These are phyloP conservation scores for Sarcophaga peregrina DNA, from an alignment of 1,140 invertebrate species.

Conservation along the genomic window DNA sequence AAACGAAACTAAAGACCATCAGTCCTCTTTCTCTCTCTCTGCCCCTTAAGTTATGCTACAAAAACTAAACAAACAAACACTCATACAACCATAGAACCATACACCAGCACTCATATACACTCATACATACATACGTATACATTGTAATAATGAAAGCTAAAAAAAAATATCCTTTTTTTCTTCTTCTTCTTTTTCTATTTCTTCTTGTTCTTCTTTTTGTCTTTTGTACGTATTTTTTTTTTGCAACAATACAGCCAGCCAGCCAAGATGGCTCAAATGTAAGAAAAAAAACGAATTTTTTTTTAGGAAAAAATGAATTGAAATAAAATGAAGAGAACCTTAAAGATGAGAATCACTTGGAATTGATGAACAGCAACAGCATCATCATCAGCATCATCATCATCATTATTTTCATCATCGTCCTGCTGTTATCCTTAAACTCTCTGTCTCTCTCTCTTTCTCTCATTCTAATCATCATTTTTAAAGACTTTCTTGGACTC, in stretches of 20 bases:
- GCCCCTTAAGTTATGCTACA: background rate
- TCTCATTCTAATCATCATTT: too few relatives aligned
- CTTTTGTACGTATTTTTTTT: background rate
- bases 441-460: too few relatives aligned
- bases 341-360: constrained; percentile 9
- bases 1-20: constrained; percentile 14
- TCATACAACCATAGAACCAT: background rate
- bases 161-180: constrained; percentile 10
- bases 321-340: background rate
- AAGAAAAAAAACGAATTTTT: background rate
- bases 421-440: too few relatives aligned
- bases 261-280: constrained; percentile 19
- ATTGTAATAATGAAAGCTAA: background rate
- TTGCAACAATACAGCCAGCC: constrained; percentile 1
- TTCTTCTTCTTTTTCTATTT: background rate
- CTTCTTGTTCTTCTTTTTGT: background rate
- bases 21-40: background rate
- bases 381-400: too few relatives aligned
- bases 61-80: constrained; percentile 28
- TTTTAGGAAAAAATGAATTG: background rate
- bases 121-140: background rate
- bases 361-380: constrained; percentile 10
- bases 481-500: too few relatives aligned
- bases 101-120: background rate
- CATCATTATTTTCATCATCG: too few relatives aligned